phyloP scores from a whole-genome alignment of 2,797 vertebrate genomes.

The Oryzias dopingdopingensis region DNA sequence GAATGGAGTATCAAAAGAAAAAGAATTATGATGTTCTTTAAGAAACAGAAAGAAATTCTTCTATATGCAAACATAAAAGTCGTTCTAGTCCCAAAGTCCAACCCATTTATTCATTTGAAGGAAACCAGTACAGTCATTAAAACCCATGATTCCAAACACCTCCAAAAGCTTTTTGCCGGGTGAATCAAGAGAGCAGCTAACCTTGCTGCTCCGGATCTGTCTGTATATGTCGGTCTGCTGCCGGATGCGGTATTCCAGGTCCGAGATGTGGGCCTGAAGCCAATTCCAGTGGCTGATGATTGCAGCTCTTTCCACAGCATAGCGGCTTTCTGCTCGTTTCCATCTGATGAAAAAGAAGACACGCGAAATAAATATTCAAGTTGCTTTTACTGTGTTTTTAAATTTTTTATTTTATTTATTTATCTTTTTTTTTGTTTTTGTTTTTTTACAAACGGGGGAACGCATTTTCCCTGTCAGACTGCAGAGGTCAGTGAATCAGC shows the following conservation, averaged over 20 bases:
- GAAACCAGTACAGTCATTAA: too few species aligned
- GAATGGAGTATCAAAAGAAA: too few species aligned
- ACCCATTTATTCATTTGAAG: too few species aligned
- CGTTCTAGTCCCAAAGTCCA: too few species aligned
- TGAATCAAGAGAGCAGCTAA: constrained; percentile 47
- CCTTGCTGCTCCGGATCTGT: constrained; percentile 94
- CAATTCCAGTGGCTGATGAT: constrained; percentile 99
- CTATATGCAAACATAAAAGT: too few species aligned
- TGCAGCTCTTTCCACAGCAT: constrained; percentile 91
- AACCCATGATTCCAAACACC: too few species aligned
- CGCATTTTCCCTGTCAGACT: constrained; percentile 57
- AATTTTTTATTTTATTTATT: too few species aligned
- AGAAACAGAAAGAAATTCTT: too few species aligned
- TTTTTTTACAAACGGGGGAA: neutral
- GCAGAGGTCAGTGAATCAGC: constrained; percentile 71
- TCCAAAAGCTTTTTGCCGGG: neutral
- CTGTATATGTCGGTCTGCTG: constrained; percentile 98
- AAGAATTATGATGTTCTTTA: too few species aligned
- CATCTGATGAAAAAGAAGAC: constrained; percentile 74
- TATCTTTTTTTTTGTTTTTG: too few species aligned
- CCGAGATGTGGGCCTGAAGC: constrained; percentile 97
- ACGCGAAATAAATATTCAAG: neutral
- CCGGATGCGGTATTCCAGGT: constrained; percentile 97
- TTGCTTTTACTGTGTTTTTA: too few species aligned
- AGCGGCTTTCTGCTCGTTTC: constrained; percentile 92